Percentiles rank a stretch among this genome's conserved stretches.
These are phyloP conservation scores for Prinia subflava DNA, from an alignment of 2,113 vertebrate genomes.

Conservation along the genomic window DNA sequence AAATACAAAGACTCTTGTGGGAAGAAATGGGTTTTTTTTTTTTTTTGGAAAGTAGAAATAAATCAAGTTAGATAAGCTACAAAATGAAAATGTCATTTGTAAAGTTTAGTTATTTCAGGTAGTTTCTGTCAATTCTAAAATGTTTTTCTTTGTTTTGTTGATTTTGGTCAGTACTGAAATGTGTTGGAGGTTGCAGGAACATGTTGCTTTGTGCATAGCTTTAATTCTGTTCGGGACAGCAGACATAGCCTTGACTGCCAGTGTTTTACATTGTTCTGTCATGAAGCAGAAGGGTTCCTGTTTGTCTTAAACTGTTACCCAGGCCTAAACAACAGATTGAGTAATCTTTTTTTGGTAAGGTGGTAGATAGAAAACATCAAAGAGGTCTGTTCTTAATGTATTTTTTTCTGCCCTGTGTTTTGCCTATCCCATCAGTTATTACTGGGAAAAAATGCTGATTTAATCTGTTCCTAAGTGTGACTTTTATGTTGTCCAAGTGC, in stretches of 20 bases:
- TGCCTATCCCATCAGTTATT: background rate
- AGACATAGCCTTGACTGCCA: background rate
- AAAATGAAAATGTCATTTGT: background rate
- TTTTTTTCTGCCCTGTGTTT: background rate
- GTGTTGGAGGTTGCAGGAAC: background rate
- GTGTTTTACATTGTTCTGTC: background rate
- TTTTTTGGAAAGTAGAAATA: background rate
- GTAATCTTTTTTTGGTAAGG: background rate
- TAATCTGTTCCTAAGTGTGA: background rate
- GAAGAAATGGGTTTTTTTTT: accelerated
- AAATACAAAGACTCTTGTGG: background rate
- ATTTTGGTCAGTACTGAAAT: background rate
- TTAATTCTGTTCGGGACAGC: background rate
- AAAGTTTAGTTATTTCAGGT: background rate
- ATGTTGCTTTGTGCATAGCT: background rate
- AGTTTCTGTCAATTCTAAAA: background rate
- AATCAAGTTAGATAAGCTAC: background rate
- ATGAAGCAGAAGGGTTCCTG: background rate
- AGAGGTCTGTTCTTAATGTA: background rate
- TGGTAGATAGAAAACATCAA: background rate
- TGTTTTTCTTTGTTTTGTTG: background rate
- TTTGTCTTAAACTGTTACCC: background rate
- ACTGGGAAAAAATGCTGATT: background rate
- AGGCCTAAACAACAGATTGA: background rate
- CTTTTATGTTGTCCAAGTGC: background rate